Base-by-base conservation (phyloP, 2,888 invertebrate species). In the Ecdyonurus torrentis region DNA sequence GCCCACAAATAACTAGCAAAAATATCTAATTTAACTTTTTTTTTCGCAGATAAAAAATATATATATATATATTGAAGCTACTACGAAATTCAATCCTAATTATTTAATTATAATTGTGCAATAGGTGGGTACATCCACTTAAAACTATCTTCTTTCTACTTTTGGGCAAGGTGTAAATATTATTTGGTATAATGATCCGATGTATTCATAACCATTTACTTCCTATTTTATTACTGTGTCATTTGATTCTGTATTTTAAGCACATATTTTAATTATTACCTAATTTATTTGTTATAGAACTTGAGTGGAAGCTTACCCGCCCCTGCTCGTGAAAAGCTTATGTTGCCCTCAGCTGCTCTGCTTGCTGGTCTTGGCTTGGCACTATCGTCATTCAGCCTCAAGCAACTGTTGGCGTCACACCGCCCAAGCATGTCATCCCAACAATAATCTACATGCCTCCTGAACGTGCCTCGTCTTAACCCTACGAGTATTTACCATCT, bases 371-470 rank as follows among this genome's bases (percentile, higher is more conserved):
- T 82, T 63, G 83, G 83, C 60, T 77, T 83, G 23, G 81, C 80
- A 22, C 72, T 83, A 1, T 83, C 83, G 65, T 80, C 82, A 58
- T 83, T 81, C 74, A 82, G 83, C 74, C 77, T 83, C 61, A 82
- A 82, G 69, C 83, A 83, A 69, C 78, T 83, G 79, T 74, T 80
- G 69, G 63, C 64, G 67, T 73, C 71, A n/a, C 55, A 55, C 55
- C 55, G 55, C 19, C n/a, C 55, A 5, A 7, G 19, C 55, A 22
- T 22, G 10, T n/a, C 55, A 7, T 55, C 55, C 5, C 37, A 15
- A 37, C 37, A 37, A 15, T 37, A 15, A 37, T 15, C 5, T 37
- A 15, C n/a, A n/a, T n/a, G 37, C 37, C 37, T 37, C 15, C 37
- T 37, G 37, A 37, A 37, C 37, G 7, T 10, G 15, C 37, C 37